A percentile compares a stretch with the other conserved stretches of the same genome.
These are phyloP conservation scores for Numida meleagris DNA, from an alignment of 2,113 vertebrate species.

Conservation along the genomic window DNA sequence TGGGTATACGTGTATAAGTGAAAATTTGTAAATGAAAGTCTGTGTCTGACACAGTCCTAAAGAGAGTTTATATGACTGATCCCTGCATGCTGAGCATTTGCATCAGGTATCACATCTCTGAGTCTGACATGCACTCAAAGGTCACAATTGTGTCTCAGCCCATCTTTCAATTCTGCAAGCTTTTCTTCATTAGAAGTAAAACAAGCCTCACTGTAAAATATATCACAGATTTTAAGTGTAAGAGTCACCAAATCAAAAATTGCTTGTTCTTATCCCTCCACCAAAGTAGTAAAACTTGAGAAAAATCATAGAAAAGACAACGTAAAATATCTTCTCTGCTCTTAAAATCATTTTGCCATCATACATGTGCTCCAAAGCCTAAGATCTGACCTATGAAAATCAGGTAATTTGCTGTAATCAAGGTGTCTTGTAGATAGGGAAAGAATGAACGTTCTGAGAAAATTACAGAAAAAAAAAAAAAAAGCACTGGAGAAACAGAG, in stretches of 20 bases:
- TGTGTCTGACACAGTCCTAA: background rate
- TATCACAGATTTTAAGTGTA: background rate
- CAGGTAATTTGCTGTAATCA: background rate
- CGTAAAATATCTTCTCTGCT: background rate
- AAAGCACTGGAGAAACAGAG: background rate
- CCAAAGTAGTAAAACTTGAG: background rate
- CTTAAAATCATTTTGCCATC: background rate
- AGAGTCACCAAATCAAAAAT: background rate
- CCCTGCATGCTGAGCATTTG: background rate
- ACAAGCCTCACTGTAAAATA: rapidly evolving
- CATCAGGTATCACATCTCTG: background rate
- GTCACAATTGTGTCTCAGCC: background rate
- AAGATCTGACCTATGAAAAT: background rate
- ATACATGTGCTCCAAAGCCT: background rate
- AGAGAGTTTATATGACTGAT: background rate
- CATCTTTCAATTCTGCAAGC: background rate
- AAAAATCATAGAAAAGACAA: background rate
- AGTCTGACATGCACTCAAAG: background rate
- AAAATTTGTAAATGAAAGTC: background rate
- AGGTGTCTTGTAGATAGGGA: slow-evolving; percentile 8
- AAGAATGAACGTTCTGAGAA: slow-evolving; percentile 20
- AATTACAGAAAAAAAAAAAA: background rate
- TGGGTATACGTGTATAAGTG: rapidly evolving
- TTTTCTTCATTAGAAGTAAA: background rate
- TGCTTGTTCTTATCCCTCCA: rapidly evolving